Conservation (phyloP, 2,888 invertebrate species). For the Acleris cristana region DNA sequence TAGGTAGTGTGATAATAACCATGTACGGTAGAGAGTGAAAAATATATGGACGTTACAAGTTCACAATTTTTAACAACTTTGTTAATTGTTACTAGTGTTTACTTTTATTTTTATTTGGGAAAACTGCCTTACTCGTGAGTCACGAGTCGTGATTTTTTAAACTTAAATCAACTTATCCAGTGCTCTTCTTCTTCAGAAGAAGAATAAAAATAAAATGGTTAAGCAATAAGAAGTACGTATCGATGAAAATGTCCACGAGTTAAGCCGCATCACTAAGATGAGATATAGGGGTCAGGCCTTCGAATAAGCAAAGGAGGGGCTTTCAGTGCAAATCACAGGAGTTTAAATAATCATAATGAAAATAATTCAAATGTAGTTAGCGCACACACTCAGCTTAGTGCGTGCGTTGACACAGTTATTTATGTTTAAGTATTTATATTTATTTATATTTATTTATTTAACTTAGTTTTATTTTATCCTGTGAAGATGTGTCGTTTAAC, state of each 20-base stretch:
- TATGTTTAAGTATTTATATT: constrained; percentile 40
- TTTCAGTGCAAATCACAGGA: constrained; percentile 75
- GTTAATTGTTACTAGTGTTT: too few relatives aligned
- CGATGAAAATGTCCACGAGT: constrained; percentile 15
- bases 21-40: too few relatives aligned
- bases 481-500: constrained; percentile 63
- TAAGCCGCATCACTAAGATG: constrained; percentile 54
- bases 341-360: constrained; percentile 78
- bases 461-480: constrained; percentile 33
- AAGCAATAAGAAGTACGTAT: too few relatives aligned
- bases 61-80: too few relatives aligned
- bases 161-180: too few relatives aligned
- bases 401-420: constrained; percentile 45
- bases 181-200: too few relatives aligned
- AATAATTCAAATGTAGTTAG: constrained; percentile 63
- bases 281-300: constrained; percentile 80
- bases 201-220: too few relatives aligned
- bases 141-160: too few relatives aligned
- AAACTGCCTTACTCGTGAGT: too few relatives aligned
- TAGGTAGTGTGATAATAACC: too few relatives aligned
- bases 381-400: constrained; percentile 61
- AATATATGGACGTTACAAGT: too few relatives aligned
- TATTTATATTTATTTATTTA: constrained; percentile 40
- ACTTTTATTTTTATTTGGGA: too few relatives aligned
- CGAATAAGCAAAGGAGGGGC: constrained; percentile 65